Evolutionary conservation across 2,888 invertebrate genomes (phyloP), one percentile per base, ranked within the genome.

Genomic region (Oscheius sp.): DNA sequence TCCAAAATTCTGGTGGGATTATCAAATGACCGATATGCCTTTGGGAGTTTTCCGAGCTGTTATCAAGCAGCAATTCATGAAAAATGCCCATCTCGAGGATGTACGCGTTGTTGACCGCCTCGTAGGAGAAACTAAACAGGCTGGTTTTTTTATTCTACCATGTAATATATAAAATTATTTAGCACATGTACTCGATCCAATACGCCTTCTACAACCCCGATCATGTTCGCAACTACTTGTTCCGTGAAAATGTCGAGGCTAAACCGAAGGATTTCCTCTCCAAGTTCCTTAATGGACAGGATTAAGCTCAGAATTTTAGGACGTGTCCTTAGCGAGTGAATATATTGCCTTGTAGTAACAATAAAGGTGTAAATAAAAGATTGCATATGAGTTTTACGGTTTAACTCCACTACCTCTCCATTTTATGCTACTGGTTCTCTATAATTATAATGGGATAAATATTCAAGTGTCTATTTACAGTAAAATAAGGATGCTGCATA

Each of bases 261-360:
- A 87, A 87, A 76, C 88, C 89, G 17, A 85, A 84, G 72, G 88
- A 88, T 78, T 89, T 89, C 81, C 82, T 89, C 27, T 87, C 88
- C 31, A 88, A 88, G 75, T 89, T 89, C 84, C 87, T 88, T 76
- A 86, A 87, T 67, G 88, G 88, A 53, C 88, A 88, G 78, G 86
- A 88, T 53, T 87, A 75, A 25, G 17, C 8, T 48, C 15, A 27
- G 31, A n/a, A 48, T n/a, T 17, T 34, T 55, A 55, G 55, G 55
- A 55, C 34, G 55, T 55, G 55, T 55, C 34, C 17, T 34, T 55
- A 55, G 33, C 55, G 34, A 55, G 55, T 34, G n/a, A 34, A 20
- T 5, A 4, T 5, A 3, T 48, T 48, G 12, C 23, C 48, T 23
- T 48, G 3, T 48, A 20, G 23, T 15, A 17, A 15, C 4, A 42